These are phyloP conservation scores for Eremobia ochroleuca DNA, from an alignment of 2,888 invertebrate genomes.

Conservation along the genomic window DNA sequence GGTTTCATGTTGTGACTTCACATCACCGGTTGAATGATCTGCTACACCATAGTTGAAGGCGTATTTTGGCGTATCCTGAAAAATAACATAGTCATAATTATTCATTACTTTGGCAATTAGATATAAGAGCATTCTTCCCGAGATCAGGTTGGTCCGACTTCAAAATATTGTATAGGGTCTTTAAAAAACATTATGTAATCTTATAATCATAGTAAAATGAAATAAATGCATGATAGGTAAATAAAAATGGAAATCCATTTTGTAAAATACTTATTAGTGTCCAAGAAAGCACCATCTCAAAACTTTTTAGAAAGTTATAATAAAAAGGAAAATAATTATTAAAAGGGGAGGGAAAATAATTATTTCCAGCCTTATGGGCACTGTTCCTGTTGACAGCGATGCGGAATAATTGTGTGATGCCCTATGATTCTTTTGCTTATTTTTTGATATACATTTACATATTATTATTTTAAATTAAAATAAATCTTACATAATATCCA, in stretches of 20 bases:
- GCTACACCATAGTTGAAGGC: constrained; percentile 92
- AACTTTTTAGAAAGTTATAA: too few species aligned
- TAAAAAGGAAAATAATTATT: too few species aligned
- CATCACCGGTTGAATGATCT: constrained; percentile 91
- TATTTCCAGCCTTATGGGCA: too few species aligned
- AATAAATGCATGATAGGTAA: too few species aligned
- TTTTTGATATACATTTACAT: too few species aligned
- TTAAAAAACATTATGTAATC: background rate
- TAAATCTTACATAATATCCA: constrained; percentile 92
- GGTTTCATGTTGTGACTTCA: constrained; percentile 92
- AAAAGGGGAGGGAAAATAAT: too few species aligned
- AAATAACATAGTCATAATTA: constrained; percentile 25
- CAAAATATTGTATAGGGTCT: background rate
- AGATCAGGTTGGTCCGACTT: background rate
- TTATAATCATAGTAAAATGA: background rate
- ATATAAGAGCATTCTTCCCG: background rate
- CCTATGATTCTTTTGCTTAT: too few species aligned
- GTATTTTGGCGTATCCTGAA: constrained; percentile 91
- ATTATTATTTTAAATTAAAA: too few species aligned
- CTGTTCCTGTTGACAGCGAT: too few species aligned
- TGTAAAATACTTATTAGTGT: background rate
- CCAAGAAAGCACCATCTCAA: background rate
- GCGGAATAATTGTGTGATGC: too few species aligned
- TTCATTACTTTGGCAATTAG: background rate
- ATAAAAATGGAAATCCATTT: background rate